Evolutionary conservation across 2,113 vertebrate genomes (phyloP).

Genomic region (Geothlypis trichas): DNA sequence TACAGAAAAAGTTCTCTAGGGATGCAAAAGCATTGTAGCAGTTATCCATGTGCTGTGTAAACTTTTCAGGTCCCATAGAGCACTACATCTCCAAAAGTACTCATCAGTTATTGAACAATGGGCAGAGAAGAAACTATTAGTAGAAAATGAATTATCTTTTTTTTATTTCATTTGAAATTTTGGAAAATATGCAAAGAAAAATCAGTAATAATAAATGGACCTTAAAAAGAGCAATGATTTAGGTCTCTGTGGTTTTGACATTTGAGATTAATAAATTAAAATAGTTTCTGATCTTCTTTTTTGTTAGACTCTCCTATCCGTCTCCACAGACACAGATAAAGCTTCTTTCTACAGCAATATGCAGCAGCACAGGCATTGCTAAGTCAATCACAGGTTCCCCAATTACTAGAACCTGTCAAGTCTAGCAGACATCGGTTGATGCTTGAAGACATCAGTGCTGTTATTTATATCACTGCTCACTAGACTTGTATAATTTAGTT

Average conservation of each 20-base stretch:
- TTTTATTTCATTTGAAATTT: not conserved
- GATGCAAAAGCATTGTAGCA: not conserved
- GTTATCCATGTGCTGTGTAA: not conserved
- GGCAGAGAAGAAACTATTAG: not conserved
- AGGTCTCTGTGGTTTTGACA: not conserved
- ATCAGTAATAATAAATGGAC: not conserved
- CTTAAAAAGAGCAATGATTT: not conserved
- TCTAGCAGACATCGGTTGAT: slow-evolving; percentile 13
- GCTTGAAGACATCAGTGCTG: slow-evolving; percentile 25
- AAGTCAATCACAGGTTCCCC: slow-evolving; percentile 41
- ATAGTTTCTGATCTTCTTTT: not conserved
- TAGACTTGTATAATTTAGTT: slow-evolving; percentile 48
- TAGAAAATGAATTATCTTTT: not conserved
- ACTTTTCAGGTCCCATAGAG: not conserved
- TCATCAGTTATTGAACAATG: not conserved
- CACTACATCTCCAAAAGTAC: not conserved
- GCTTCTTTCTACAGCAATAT: not conserved
- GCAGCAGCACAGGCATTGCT: not conserved
- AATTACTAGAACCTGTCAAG: slow-evolving; percentile 35
- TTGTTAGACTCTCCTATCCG: not conserved
- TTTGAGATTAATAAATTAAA: slow-evolving; percentile 13
- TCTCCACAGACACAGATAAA: not conserved
- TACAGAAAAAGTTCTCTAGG: not conserved
- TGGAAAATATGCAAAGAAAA: not conserved
- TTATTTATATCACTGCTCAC: slow-evolving; percentile 42